Evolutionary conservation across 2,113 vertebrate species (phyloP).

Genomic region (Regulus satrapa): DNA sequence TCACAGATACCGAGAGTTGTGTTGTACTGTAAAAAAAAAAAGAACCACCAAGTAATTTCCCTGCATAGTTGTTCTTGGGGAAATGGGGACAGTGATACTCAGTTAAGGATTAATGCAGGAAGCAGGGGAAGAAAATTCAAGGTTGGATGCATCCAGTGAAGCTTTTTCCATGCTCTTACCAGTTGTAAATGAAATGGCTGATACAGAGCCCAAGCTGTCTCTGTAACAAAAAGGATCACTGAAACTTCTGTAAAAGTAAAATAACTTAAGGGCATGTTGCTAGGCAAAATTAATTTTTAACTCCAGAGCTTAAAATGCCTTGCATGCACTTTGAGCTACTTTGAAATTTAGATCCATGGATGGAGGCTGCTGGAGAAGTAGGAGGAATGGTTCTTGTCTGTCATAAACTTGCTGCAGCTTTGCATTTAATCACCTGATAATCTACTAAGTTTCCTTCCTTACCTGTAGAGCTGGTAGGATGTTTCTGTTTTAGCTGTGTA

Average conservation of each 20-base stretch:
- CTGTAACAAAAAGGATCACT: neutral
- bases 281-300: neutral
- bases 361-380: neutral
- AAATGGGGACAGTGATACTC: neutral
- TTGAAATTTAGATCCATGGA: neutral
- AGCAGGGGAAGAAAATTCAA: neutral
- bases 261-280: neutral
- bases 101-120: neutral
- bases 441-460: neutral
- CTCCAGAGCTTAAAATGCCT: neutral
- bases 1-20: neutral
- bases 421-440: neutral
- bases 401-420: neutral
- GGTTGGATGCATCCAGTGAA: neutral
- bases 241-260: neutral
- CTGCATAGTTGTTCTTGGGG: neutral
- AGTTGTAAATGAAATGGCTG: neutral
- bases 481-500: neutral
- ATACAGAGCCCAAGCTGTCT: neutral
- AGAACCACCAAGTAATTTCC: neutral
- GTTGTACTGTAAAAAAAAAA: neutral
- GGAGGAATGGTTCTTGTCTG: neutral
- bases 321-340: neutral
- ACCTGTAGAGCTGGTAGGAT: neutral
- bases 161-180: neutral